Base-by-base conservation (phyloP, 2,113 vertebrate species). In the Misgurnus mizolepis region DNA sequence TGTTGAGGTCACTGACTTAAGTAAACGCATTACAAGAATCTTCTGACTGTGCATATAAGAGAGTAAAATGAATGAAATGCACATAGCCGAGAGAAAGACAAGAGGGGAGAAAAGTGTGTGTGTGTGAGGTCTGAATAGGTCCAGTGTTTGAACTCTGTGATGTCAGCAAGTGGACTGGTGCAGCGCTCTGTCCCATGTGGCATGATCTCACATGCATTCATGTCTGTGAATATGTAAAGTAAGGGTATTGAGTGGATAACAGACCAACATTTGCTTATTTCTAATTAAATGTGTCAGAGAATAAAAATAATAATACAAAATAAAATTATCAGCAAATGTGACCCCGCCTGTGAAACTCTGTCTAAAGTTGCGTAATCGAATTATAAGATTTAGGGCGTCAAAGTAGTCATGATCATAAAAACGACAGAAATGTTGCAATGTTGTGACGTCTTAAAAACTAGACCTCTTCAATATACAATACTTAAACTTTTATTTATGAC, bases 1-100 rank as follows among this genome's bases (percentile, higher is more conserved):
- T 69, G 40, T 79, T 80, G 82, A 69, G 61, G 77, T 80, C 71
- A 83, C 70, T 71, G 41, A 27, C 65, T 47, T 77, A 71, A 65
- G 74, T 77, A 81, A 81, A 77, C 56, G 61, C 62, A 17, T 14
- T n/a, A 81, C 87, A 80, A 85, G 82, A 86, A 81, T 85, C 72
- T 62, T 74, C 40, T 69, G 55, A 75, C 55, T 74, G 22, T 61
- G 43, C 14, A 22, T 64, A 69, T 68, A 53, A 45, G 65, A 53
- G 67, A 56, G 27, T 34, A 55, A 47, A 79, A 62, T 49, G 50
- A 50, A 14, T 47, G 49, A 79, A n/a, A 64, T 22, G 15, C 2
- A 50, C 17, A 47, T 18, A 49, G 65, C 49, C 14, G 66, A 8
- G 39, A 65, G 15, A 64, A 67, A 45, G 40, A 18, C 45, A 6